Percentiles rank a stretch among this genome's conserved stretches.
These are phyloP conservation scores for Pseudochirops corinnae DNA, from an alignment of 2,797 vertebrate genomes.

Conservation along the genomic window DNA sequence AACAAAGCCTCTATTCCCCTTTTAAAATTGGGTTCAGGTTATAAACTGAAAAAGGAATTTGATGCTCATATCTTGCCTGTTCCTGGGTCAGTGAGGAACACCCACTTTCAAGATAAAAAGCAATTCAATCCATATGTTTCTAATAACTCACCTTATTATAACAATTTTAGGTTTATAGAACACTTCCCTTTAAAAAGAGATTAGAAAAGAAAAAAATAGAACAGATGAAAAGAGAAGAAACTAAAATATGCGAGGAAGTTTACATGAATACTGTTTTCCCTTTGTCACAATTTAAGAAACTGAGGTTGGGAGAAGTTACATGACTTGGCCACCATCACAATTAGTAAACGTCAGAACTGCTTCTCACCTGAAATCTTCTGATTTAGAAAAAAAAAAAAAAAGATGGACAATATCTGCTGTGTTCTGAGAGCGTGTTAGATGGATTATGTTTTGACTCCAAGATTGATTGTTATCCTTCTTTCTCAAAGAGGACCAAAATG, in stretches of 20 bases:
- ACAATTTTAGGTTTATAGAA: neutral
- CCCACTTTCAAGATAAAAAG: neutral
- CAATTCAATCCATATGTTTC: neutral
- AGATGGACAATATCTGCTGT: neutral
- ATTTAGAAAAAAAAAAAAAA: neutral
- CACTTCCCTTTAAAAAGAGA: neutral
- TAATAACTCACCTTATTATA: neutral
- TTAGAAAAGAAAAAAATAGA: neutral
- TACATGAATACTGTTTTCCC: neutral
- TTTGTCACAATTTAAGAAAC: neutral
- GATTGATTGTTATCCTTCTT: neutral
- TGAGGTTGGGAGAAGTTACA: neutral
- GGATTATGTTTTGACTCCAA: neutral
- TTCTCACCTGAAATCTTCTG: neutral
- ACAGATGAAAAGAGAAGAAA: neutral
- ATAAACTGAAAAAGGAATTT: neutral
- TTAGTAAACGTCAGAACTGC: neutral
- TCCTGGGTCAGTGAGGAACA: neutral
- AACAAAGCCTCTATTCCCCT: neutral
- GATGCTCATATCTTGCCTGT: neutral
- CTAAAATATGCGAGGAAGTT: neutral
- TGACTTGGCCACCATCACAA: neutral
- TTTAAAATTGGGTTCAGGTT: neutral
- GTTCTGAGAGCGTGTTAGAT: neutral
- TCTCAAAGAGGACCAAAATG: neutral